Evolutionary conservation across 2,797 vertebrate species (phyloP), one percentile per base, ranked within the genome.

Genomic region (Phylloscopus collybita): DNA sequence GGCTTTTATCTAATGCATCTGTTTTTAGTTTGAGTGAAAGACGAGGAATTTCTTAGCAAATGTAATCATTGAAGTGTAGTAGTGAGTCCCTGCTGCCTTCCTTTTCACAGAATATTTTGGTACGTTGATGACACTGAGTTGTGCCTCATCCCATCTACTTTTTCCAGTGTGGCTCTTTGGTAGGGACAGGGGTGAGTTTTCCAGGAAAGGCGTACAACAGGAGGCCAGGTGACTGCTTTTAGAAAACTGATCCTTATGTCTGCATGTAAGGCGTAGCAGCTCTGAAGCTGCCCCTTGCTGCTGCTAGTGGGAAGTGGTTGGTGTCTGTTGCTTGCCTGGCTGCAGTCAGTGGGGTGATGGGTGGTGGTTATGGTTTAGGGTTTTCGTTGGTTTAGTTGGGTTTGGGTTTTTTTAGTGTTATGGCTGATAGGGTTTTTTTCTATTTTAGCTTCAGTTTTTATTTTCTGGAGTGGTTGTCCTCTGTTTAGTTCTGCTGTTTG

Each of bases 241-340:
- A 38, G 44, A 38, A 57, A 25, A 4, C 8, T 14, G 1, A 47
- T 71, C 6, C 10, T 59, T 49, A 2, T 0, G 4, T 34, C 26
- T 34, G 40, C 85, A 56, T 1, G 3, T 64, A 0, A 61, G 57
- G 60, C 2, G 0, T 47, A 67, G 80, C 42, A 42, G 50, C 59
- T 86, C 65, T 62, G 53, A 23, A 67, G 45, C 79, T 50, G 64
- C 47, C 76, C 8, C 34, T 59, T 29, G 42, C 64, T 80, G 78
- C 74, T 85, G 45, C 88, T 59, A 36, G 11, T 80, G 9, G 87
- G 86, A 78, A 80, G 64, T 49, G 66, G 29, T 74, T 20, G 67
- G 21, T 73, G 32, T 44, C 45, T 93, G 44, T 32, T 89, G 21
- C 59, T 60, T 64, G 60, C 67, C 82, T 72, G 65, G 30, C 75